These are phyloP conservation scores for Phalanger gymnotis DNA, from an alignment of 2,797 vertebrate species.

Conservation along the genomic window DNA sequence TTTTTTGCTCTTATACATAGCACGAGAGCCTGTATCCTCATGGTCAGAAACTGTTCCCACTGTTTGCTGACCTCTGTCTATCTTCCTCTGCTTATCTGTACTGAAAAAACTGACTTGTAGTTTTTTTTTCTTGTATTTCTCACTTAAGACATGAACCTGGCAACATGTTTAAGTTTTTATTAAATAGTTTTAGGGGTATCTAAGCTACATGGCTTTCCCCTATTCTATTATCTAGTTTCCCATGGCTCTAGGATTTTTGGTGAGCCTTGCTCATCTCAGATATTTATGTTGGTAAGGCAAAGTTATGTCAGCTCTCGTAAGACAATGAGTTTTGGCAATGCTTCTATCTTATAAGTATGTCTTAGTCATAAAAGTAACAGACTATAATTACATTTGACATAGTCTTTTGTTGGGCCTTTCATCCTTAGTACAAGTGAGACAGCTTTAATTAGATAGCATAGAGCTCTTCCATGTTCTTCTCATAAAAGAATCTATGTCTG, in stretches of 20 bases:
- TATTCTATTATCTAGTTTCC: neutral
- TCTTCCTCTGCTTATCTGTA: neutral
- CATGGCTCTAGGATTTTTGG: neutral
- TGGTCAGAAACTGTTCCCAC: neutral
- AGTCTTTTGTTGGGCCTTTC: slow-evolving; percentile 36
- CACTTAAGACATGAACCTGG: neutral
- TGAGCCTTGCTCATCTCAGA: neutral
- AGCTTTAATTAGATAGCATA: slow-evolving; percentile 6
- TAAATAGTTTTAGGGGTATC: neutral
- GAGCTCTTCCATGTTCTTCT: neutral
- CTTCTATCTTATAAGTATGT: neutral
- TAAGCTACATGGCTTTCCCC: neutral
- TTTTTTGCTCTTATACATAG: neutral
- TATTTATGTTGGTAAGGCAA: neutral
- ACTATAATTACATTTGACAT: neutral
- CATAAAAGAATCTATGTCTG: neutral
- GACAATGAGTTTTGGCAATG: slow-evolving; percentile 6
- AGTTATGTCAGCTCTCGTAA: neutral
- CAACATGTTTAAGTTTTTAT: neutral
- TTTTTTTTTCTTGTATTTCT: neutral
- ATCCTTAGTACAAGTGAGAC: slow-evolving; percentile 5
- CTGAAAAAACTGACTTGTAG: neutral
- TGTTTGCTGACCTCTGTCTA: neutral
- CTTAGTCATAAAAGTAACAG: slow-evolving; percentile 4
- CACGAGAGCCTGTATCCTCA: neutral